Evolutionary conservation across 2,797 vertebrate genomes (phyloP).

Genomic region (Coreius guichenoti): DNA sequence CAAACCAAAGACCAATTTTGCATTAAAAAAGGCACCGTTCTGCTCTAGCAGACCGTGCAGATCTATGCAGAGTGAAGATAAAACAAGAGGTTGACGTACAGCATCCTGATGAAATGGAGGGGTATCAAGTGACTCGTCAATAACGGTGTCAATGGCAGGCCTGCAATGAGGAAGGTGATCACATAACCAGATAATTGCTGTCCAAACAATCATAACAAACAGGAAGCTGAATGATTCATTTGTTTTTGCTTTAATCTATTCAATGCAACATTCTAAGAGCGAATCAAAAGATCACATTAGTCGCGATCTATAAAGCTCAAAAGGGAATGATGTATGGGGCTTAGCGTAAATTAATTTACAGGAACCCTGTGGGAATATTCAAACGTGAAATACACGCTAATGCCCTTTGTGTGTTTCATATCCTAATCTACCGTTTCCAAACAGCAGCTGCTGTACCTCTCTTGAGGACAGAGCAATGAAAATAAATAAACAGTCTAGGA

Average conservation of each 20-base stretch:
- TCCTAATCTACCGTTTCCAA: conserved; percentile 47
- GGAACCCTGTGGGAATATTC: conserved; percentile 2
- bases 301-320: neutral
- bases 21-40: neutral
- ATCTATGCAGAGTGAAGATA: neutral
- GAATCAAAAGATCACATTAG: conserved; percentile 8
- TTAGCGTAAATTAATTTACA: conserved; percentile 41
- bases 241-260: conserved; percentile 2
- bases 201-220: conserved; percentile 22
- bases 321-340: conserved; percentile 25
- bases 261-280: neutral
- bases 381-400: conserved; percentile 14
- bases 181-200: conserved; percentile 10
- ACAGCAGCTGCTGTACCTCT: conserved; percentile 52
- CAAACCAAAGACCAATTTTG: neutral
- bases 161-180: conserved; percentile 4
- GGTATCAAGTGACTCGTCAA: neutral
- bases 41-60: conserved; percentile 3
- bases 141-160: neutral
- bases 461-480: conserved; percentile 44
- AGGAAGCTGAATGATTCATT: conserved; percentile 3
- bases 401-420: conserved; percentile 39
- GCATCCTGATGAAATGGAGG: neutral
- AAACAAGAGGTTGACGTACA: neutral
- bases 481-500: conserved; percentile 51